Evolutionary conservation across 2,888 invertebrate genomes (phyloP).

Genomic region (Zaprionus obscuricornis): DNA sequence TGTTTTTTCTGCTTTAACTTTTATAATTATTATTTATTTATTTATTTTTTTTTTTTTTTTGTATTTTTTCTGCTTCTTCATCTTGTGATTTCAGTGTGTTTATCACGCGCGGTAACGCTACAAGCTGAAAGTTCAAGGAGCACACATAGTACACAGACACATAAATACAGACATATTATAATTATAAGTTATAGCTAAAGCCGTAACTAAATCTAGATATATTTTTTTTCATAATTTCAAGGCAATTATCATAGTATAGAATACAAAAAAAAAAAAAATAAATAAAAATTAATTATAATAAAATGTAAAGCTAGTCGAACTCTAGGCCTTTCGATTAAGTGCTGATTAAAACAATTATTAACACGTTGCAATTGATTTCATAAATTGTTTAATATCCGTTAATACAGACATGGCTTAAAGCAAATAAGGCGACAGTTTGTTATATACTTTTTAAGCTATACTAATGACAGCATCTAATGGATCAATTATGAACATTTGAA

Average conservation of each 20-base stretch:
- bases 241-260: conserved; percentile 22
- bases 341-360: conserved; percentile 39
- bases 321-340: conserved; percentile 15
- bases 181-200: conserved; percentile 19
- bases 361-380: conserved; percentile 20
- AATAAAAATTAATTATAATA: conserved; percentile 20
- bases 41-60: conserved; percentile 11
- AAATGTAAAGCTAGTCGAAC: conserved; percentile 10
- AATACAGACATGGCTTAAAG: conserved; percentile 1
- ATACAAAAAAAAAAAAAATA: conserved; percentile 5
- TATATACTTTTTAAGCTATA: background rate
- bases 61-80: background rate
- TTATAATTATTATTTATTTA: no score
- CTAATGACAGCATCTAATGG: conserved; percentile 49
- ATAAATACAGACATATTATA: conserved; percentile 1
- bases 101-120: conserved; percentile 42
- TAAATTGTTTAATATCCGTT: conserved; percentile 3
- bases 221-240: conserved; percentile 27
- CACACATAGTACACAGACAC: background rate
- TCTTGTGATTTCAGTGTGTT: no score
- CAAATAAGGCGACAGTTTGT: background rate
- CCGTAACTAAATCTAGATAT: conserved; percentile 16
- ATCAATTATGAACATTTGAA: conserved; percentile 43
- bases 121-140: conserved; percentile 64
- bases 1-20: conserved; percentile 34